phyloP scores from a whole-genome alignment of 2,888 invertebrate species.

The Leptopilina syphax region DNA sequence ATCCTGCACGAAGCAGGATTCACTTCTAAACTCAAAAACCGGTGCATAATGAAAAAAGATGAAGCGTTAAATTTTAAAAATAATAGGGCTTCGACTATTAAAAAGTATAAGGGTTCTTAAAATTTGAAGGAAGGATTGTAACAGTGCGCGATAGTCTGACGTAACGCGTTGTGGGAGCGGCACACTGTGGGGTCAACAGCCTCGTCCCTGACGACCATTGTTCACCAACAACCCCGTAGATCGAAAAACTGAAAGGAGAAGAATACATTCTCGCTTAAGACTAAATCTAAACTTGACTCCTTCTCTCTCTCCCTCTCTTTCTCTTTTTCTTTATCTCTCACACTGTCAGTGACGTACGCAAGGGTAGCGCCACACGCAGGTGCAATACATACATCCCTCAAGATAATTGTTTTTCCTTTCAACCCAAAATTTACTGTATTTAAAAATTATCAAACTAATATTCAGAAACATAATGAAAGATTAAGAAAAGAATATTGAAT shows the following conservation, averaged over 20 bases:
- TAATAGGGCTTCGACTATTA: not conserved
- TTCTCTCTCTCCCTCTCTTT: too few species aligned
- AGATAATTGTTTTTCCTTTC: not conserved
- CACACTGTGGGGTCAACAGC: conserved; percentile 22
- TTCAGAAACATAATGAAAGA: not conserved
- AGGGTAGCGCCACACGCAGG: not conserved
- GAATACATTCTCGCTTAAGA: conserved; percentile 28
- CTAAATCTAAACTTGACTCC: conserved; percentile 13
- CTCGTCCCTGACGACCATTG: conserved; percentile 30
- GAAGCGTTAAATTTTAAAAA: not conserved
- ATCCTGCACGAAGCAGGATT: too few species aligned
- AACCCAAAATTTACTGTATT: not conserved
- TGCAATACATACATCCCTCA: not conserved
- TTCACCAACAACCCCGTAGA: conserved; percentile 32
- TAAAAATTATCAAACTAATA: not conserved
- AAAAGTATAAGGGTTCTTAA: not conserved
- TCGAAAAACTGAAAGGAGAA: conserved; percentile 22
- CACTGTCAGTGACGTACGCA: not conserved
- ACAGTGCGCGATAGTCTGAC: conserved; percentile 10
- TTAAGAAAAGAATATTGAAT: not conserved
- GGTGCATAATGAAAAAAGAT: too few species aligned
- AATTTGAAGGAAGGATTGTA: conserved; percentile 17
- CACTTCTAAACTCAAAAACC: too few species aligned
- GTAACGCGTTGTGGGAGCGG: conserved; percentile 38
- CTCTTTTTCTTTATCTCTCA: not conserved